phyloP scores from a whole-genome alignment of 92 coral and sea anemone species.

The Siderastrea siderea region DNA sequence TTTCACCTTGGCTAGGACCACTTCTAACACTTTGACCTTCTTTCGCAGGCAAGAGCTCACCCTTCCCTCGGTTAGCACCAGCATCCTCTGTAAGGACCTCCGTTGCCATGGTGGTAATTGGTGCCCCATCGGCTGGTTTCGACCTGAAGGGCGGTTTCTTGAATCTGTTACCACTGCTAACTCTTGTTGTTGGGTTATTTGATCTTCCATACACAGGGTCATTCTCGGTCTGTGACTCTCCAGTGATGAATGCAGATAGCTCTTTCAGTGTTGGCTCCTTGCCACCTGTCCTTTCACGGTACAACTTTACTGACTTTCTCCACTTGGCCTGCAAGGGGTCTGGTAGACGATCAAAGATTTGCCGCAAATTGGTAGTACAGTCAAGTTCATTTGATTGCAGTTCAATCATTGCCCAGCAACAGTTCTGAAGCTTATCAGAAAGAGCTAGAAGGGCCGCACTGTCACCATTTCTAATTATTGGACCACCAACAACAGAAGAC shows the following conservation, averaged over 20 bases:
- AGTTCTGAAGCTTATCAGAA: slow-evolving; percentile 64
- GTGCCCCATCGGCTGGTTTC: neutral
- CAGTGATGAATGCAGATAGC: slow-evolving; percentile 45
- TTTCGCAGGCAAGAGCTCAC: neutral
- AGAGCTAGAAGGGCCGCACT: slow-evolving; percentile 51
- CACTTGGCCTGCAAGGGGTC: slow-evolving; percentile 55
- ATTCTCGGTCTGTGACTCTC: slow-evolving; percentile 58
- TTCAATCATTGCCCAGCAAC: slow-evolving; percentile 61
- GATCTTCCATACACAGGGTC: slow-evolving; percentile 57
- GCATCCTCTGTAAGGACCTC: slow-evolving; percentile 16
- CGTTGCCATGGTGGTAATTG: slow-evolving; percentile 54
- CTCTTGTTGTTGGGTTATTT: neutral
- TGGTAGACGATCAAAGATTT: slow-evolving; percentile 63
- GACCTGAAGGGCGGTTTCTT: neutral
- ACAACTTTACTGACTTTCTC: slow-evolving; percentile 50
- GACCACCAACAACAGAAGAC: slow-evolving; percentile 39
- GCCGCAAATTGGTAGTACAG: slow-evolving; percentile 57
- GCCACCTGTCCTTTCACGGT: slow-evolving; percentile 31
- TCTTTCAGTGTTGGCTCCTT: slow-evolving; percentile 55
- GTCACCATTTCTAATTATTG: slow-evolving; percentile 45
- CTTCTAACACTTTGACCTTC: neutral
- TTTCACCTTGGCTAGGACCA: slow-evolving; percentile 8
- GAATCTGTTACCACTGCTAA: neutral
- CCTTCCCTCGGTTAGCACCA: neutral
- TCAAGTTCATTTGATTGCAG: slow-evolving; percentile 59